Evolutionary conservation across 2,797 vertebrate genomes (phyloP).

Genomic region (Sebastes diaconus): DNA sequence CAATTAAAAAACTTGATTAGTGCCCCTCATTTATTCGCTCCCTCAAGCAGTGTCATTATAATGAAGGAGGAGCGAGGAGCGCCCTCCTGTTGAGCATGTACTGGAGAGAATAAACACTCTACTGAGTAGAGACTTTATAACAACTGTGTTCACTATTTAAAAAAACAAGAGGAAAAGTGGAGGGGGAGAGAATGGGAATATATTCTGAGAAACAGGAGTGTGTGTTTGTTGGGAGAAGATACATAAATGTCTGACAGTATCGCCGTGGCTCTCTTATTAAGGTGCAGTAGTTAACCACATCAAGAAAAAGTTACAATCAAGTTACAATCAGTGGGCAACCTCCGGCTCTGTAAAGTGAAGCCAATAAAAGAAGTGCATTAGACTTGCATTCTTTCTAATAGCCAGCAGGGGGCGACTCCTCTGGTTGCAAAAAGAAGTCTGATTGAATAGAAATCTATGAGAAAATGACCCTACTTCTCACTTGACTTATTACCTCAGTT

Average conservation of each 20-base stretch:
- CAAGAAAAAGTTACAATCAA: background rate
- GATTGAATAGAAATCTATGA: too few relatives aligned
- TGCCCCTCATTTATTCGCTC: background rate
- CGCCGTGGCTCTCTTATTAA: background rate
- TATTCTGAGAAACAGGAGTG: background rate
- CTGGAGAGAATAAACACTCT: conserved; percentile 6
- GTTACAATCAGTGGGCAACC: background rate
- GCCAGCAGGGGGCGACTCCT: too few relatives aligned
- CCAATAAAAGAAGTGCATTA: too few relatives aligned
- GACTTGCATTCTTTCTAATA: too few relatives aligned
- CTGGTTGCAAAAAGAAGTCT: too few relatives aligned
- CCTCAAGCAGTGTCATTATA: background rate
- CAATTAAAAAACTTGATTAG: conserved; percentile 41
- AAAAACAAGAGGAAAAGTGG: background rate
- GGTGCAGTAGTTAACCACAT: background rate
- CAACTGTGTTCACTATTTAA: background rate
- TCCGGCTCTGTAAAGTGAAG: too few relatives aligned
- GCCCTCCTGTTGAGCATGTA: background rate
- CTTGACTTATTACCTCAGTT: too few relatives aligned
- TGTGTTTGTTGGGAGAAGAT: background rate
- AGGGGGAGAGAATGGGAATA: background rate
- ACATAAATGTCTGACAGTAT: background rate
- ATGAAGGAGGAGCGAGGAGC: conserved; percentile 1
- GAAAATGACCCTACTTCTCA: too few relatives aligned
- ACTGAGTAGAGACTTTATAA: background rate